Evolutionary conservation across 2,888 invertebrate genomes (phyloP).

Genomic region (Epiblema foenella): DNA sequence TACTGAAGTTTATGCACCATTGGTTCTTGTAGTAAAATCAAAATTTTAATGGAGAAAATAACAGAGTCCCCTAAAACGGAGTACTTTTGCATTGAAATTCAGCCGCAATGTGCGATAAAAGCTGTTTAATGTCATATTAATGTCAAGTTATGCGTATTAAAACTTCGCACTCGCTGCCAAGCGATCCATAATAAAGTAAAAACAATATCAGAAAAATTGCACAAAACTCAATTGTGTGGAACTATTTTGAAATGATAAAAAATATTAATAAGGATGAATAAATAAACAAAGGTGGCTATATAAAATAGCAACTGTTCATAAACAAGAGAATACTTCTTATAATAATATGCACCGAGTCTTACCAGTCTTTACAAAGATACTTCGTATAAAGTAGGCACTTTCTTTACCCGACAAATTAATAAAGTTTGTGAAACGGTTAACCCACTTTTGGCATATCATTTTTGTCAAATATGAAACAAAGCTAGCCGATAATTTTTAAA

Average conservation of each 20-base stretch:
- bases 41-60: too few species aligned
- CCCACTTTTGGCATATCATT: too few species aligned
- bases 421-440: too few species aligned
- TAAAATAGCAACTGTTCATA: not conserved
- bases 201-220: not conserved
- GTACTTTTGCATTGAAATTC: not conserved
- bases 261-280: slow-evolving; percentile 36
- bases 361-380: not conserved
- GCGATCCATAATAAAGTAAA: not conserved
- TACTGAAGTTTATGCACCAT: too few species aligned
- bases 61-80: too few species aligned
- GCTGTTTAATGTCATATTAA: not conserved
- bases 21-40: too few species aligned
- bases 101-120: not conserved
- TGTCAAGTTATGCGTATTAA: not conserved
- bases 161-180: not conserved
- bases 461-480: too few species aligned
- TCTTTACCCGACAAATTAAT: too few species aligned
- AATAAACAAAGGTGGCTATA: slow-evolving; percentile 28
- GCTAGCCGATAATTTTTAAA: too few species aligned
- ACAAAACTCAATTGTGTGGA: not conserved
- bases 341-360: not conserved
- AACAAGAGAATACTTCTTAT: not conserved
- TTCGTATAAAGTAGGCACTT: too few species aligned
- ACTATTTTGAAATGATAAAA: slow-evolving; percentile 39